Evolutionary conservation across 2,888 invertebrate species (phyloP), one percentile per base, ranked within the genome.

Genomic region (Lithosia quadra): DNA sequence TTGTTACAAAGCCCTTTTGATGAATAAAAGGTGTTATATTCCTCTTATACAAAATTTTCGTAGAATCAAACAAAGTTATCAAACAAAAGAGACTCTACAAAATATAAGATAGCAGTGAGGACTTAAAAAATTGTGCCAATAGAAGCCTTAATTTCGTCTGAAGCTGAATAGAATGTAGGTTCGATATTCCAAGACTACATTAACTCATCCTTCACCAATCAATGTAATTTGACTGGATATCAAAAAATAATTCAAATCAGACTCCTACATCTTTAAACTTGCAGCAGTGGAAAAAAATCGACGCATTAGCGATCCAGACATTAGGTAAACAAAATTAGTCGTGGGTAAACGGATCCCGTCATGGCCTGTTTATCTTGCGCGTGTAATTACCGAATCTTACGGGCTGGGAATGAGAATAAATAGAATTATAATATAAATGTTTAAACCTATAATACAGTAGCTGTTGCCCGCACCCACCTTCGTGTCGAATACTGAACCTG

Each of bases 291-390:
- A 62, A 68, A 82, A 80, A 88, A 87, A 85, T 82, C 83, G 76
- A 82, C 83, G 87, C 86, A 88, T 88, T 87, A 87, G 79, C 83
- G 84, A 82, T 78, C 83, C 85, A 85, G 86, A 85, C 87, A 75
- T 85, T 81, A 84, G 65, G 85, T 80, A 90, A 90, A 90, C 86
- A 89, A 83, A 89, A 90, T 90, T 88, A 90, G 88, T 83, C 83
- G 76, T 74, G 78, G 75, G 87, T 81, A 90, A 90, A 89, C 86
- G 86, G 86, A 88, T 84, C 85, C 65, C 81, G 77, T 72, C 78
- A 79, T 78, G 79, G 74, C 81, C 79, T 87, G 86, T 90, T 88
- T 88, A 84, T 84, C 63, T 78, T 80, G 77, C 67, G 72, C 79
- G 69, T 80, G 83, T 86, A 88, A 88, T 88, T 86, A 86, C 82